Percentiles rank a stretch among this genome's conserved stretches.
Evolutionary conservation across 1,140 invertebrate genomes (phyloP).

Genomic region (Meteorus sp.): DNA sequence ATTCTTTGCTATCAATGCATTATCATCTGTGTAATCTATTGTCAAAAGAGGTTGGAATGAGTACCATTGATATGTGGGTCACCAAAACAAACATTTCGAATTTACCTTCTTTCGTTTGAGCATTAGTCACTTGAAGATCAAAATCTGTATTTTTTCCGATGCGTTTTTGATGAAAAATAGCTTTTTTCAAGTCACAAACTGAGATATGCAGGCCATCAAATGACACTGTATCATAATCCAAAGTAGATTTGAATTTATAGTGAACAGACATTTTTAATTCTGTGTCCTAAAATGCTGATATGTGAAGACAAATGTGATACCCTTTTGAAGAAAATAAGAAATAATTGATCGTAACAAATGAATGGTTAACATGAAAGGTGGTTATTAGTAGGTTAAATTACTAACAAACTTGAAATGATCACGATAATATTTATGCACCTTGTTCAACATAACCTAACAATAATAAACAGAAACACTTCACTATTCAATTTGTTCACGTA

Average conservation of each 20-base stretch:
- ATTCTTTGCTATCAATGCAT: conserved; percentile 92
- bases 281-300: background rate
- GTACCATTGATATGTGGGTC: background rate
- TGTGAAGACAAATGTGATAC: no score
- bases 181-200: conserved; percentile 90
- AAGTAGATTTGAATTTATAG: conserved; percentile 96
- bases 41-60: conserved; percentile 44
- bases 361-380: no score
- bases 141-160: conserved; percentile 93
- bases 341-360: no score
- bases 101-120: conserved; percentile 94
- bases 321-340: no score
- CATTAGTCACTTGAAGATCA: conserved; percentile 95
- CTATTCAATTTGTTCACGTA: no score
- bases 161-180: conserved; percentile 93
- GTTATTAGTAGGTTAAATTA: no score
- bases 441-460: no score
- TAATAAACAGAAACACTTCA: no score
- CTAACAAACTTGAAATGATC: no score
- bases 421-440: no score
- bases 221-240: conserved; percentile 93
- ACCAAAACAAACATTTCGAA: conserved; percentile 18
- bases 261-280: conserved; percentile 83
- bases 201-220: conserved; percentile 97
- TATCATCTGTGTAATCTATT: conserved; percentile 89